These are phyloP conservation scores for Anastrepha obliqua DNA, from an alignment of 1,140 invertebrate species.

Conservation along the genomic window DNA sequence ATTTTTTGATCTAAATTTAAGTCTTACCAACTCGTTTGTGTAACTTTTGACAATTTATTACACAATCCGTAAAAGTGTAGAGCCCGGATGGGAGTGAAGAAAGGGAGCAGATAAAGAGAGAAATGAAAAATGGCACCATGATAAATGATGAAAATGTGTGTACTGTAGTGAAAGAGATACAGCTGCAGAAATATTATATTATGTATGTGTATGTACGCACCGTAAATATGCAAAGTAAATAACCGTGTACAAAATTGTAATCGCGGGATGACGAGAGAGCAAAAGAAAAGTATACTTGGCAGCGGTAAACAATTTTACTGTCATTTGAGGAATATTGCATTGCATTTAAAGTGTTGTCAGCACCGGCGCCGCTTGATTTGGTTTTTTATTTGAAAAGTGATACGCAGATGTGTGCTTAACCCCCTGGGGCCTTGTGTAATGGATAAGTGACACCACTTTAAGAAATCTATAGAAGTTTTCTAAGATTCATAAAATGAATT, in stretches of 20 bases:
- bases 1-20: slow-evolving; percentile 24
- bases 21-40: slow-evolving; percentile 7
- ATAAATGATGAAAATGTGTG: slow-evolving; percentile 46
- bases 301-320: not conserved
- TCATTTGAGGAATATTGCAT: slow-evolving; percentile 26
- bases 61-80: too few relatives aligned
- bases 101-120: not conserved
- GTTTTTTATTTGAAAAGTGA: not conserved
- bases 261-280: not conserved
- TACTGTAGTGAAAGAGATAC: not conserved
- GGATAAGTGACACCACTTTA: too few relatives aligned
- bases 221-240: not conserved
- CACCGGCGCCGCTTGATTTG: not conserved
- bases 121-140: not conserved
- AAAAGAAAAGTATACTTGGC: not conserved
- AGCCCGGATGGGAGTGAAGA: too few relatives aligned
- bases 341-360: slow-evolving; percentile 28
- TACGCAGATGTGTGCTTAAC: not conserved
- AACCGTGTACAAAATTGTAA: not conserved
- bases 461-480: too few relatives aligned
- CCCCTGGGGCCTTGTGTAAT: too few relatives aligned
- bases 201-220: not conserved
- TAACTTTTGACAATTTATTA: slow-evolving; percentile 25
- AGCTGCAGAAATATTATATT: not conserved
- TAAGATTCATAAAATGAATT: too few relatives aligned